Base-by-base conservation (phyloP, 2,888 invertebrate genomes). In the Hofmannophila pseudospretella region DNA sequence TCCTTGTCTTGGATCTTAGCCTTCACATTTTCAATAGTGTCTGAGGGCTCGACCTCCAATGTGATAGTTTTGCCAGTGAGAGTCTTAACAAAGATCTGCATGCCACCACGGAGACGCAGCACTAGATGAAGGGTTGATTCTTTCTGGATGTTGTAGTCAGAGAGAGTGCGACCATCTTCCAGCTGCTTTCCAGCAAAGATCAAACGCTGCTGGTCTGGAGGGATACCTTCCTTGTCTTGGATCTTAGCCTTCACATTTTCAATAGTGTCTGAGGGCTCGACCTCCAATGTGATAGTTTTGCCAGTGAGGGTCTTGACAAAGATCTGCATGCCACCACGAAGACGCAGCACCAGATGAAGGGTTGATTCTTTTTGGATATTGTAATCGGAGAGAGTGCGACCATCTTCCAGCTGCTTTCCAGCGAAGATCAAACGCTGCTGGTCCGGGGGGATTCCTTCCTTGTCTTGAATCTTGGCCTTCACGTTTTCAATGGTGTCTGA, bases 401-500 rank as follows among this genome's bases (percentile, higher is more conserved):
- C 59, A 47, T 62, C 59, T 41, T 62, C 62, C 4, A 63, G 30
- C 19, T 63, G 63, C 28, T 63, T 63, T 1, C 63, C 63, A 4
- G 63, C 63, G 32, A 63, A 63, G 34, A 63, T 63, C 0, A 63
- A 38, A 10, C 63, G 44, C 43, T 63, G 63, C 35, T 63, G 62
- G 44, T 62, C 62, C 40, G 62, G 62, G 10, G 62, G 62, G 7
- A 62, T 62, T 0, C 62, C 62, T 14, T 62, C 62, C 29, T 62
- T 62, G 32, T 62, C 62, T 25, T 62, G 62, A 27, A 62, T 63
- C 23, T 63, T 63, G 2, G 60, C 62, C 26, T 63, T 63, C 0
- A 62, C 62, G 53, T 62, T 62, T 20, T 62, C 62, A 31, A 62
- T 62, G 1, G 59, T 58, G 32, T 62, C 62, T 0, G 62, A 55